Percentiles rank a stretch among this genome's conserved stretches.
These are phyloP conservation scores for Spisula subtruncata DNA, from an alignment of 2,888 invertebrate species.

Conservation along the genomic window DNA sequence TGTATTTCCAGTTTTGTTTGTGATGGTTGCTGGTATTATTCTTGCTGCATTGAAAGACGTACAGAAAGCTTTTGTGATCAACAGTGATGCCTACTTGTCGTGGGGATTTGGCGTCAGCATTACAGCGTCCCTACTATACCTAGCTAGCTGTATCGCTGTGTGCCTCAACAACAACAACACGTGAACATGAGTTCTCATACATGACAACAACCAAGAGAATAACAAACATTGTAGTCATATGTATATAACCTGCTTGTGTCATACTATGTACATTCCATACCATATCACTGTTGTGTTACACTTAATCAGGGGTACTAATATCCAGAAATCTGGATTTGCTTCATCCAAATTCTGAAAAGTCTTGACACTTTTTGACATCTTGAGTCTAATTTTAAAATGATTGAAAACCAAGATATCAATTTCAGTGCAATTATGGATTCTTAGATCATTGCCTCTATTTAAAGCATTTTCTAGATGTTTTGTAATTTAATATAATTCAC, in stretches of 20 bases:
- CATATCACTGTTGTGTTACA: not conserved
- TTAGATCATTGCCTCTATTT: not conserved
- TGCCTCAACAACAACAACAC: not conserved
- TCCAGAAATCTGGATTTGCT: too few species aligned
- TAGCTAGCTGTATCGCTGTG: conserved; percentile 61
- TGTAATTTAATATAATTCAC: too few species aligned
- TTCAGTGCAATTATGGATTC: not conserved
- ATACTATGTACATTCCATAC: not conserved
- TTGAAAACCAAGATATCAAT: not conserved
- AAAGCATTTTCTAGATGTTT: not conserved
- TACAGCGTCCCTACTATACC: conserved; percentile 64
- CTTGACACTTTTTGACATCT: not conserved
- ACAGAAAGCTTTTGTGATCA: conserved; percentile 63
- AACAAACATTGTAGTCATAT: not conserved
- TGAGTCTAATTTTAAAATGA: not conserved
- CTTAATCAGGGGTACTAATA: not conserved
- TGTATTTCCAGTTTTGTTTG: conserved; percentile 67
- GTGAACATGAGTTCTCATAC: too few species aligned
- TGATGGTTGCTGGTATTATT: conserved; percentile 67
- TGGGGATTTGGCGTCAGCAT: conserved; percentile 76
- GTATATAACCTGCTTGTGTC: not conserved
- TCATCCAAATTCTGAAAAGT: too few species aligned
- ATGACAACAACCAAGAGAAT: conserved; percentile 4
- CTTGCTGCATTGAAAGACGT: conserved; percentile 73
- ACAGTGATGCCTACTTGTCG: conserved; percentile 58